Evolutionary conservation across 2,888 invertebrate species (phyloP), one percentile per base, ranked within the genome.

Genomic region (Athalia rosae): DNA sequence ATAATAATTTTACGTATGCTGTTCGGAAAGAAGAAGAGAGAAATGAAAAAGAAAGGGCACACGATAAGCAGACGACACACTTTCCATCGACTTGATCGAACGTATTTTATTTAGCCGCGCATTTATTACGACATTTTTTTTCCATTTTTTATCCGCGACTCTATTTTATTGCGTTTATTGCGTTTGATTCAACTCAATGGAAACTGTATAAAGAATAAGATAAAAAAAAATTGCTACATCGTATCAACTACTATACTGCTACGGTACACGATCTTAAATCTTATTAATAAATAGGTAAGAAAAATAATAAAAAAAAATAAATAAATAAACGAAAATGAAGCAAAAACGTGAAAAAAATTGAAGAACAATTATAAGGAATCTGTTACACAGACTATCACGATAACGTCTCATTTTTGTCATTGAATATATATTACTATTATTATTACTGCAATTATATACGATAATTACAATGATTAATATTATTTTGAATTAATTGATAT

Each of bases 81-180:
- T 89, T 89, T 89, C 87, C 89, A 89, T 88, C 87, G 89, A 87
- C 86, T 89, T 89, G 83, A 79, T 86, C 85, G 87, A 87, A 87
- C 83, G 62, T 63, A 71, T 28, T 58, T 13, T 61, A 28, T 28
- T 15, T 48, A 28, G 13, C 61, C 13, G 11, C 43, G 7, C 13
- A 56, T 56, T 56, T 59, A 15, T 58, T 58, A 13, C 56, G 3
- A 4, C 13, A 4, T n/a, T 56, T 56, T 9, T 56, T 15, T 58
- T 28, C 9, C 28, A 28, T 61, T 61, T 61, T 9, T 6, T 45
- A 2, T 41, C 50, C 28, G 28, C n/a, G 3, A 3, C 0, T 28
- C 28, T 2, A 28, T 28, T 28, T 28, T 28, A 28, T 28, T 28
- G 28, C 28, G 45, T n/a, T 43, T 56, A 53, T 43, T 56, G 53